Percentiles rank a stretch among this genome's conserved stretches.
phyloP scores from a whole-genome alignment of 2,113 vertebrate species.

The Artemisiospiza belli region DNA sequence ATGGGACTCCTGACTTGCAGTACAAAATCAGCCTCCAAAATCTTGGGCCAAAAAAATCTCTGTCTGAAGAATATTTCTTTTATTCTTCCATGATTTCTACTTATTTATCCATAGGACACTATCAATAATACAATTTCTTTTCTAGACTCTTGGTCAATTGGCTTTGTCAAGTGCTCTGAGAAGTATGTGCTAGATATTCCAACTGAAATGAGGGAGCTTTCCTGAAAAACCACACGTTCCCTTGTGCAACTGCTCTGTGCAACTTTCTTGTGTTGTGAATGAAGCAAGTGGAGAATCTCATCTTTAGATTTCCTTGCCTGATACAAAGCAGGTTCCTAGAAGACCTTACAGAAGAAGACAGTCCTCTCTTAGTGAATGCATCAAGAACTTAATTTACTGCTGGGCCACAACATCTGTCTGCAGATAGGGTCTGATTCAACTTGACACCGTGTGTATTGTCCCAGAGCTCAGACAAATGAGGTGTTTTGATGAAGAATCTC shows the following conservation, averaged over 20 bases:
- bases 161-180: not conserved
- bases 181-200: not conserved
- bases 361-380: not conserved
- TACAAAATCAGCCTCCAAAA: not conserved
- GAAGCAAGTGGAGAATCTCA: not conserved
- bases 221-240: not conserved
- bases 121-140: not conserved
- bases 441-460: not conserved
- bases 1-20: not conserved
- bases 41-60: not conserved
- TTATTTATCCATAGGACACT: not conserved
- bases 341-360: not conserved
- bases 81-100: not conserved
- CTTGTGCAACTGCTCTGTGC: not conserved
- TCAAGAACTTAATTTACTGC: not conserved
- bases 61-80: not conserved
- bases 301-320: not conserved
- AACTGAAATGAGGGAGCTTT: not conserved
- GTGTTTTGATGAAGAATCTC: conserved; percentile 1
- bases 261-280: not conserved
- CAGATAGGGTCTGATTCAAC: not conserved
- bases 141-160: not conserved
- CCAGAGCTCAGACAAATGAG: conserved; percentile 29
- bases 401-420: not conserved
- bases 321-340: not conserved